Base-by-base conservation (phyloP, 1,140 invertebrate species). In the Zaprionus camerounensis region DNA sequence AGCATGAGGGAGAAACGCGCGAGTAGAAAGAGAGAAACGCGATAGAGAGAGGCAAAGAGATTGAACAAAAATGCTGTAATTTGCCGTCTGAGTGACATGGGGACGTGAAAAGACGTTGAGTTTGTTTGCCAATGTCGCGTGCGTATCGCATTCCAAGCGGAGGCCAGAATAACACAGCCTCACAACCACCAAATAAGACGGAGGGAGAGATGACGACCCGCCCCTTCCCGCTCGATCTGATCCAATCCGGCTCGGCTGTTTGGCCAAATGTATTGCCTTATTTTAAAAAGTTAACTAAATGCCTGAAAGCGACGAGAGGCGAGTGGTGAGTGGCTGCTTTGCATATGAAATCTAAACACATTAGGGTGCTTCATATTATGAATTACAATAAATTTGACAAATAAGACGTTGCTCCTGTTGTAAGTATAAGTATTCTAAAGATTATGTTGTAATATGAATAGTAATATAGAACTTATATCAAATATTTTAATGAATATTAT, bases 41-140 rank as follows among this genome's bases (percentile, higher is more conserved):
- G 7, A 31, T 31, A 26, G 36, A 36, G 65, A 15, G 55, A 41
- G 26, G 34, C 12, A 13, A 38, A 38, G 49, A 59, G 53, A 76
- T 71, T 71, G 67, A 61, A 66, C 46, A 61, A 20, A 20, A 51
- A 44, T 58, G 57, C 64, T 56, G 62, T 65, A 66, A 76, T 71
- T 75, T 75, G 72, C 72, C 72, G 72, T 56, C 59, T 58, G 53
- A 5, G 31, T 75, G 72, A 61, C 22, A 58, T 46, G 74, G 38
- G 55, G 46, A 65, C 68, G 73, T 71, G 67, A 69, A 74, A 70
- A 63, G 69, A 61, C 46, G 62, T 34, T 26, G 68, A 51, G 56
- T 61, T 70, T 62, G 57, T 76, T 76, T 71, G 68, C 58, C 70
- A 72, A 76, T 72, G 75, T 71, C 74, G 74, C 69, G 74, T 58